These are phyloP conservation scores for Melanitta fusca DNA, from an alignment of 2,797 vertebrate genomes.

Conservation along the genomic window DNA sequence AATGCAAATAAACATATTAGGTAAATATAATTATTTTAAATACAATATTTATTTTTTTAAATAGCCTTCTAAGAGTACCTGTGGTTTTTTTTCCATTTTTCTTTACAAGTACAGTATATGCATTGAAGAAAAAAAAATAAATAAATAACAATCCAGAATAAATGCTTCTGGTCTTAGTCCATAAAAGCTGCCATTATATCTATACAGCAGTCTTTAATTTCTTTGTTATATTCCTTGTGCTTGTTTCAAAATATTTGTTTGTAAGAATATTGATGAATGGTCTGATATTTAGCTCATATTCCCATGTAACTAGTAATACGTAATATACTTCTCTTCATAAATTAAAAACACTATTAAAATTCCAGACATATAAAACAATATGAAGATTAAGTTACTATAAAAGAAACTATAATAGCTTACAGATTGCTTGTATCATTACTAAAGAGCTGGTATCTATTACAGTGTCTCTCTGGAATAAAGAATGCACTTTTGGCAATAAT, in stretches of 20 bases:
- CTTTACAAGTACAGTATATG: neutral
- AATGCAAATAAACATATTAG: neutral
- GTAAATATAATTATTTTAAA: neutral
- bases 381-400: conserved; percentile 83
- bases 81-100: neutral
- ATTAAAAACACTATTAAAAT: conserved; percentile 83
- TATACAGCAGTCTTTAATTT: conserved; percentile 58
- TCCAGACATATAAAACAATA: conserved; percentile 82
- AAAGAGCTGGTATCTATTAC: conserved; percentile 80
- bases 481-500: conserved; percentile 81
- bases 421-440: conserved; percentile 82
- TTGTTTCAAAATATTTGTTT: conserved; percentile 77
- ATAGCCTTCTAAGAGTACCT: neutral
- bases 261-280: conserved; percentile 59
- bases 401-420: conserved; percentile 83
- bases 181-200: conserved; percentile 30
- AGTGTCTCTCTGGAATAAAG: conserved; percentile 80
- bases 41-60: conserved; percentile 24
- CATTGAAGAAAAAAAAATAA: neutral
- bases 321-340: conserved; percentile 74
- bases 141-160: conserved; percentile 1
- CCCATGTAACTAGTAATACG: conserved; percentile 75
- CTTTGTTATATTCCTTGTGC: conserved; percentile 60
- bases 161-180: neutral
- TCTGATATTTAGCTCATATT: conserved; percentile 70